Base-by-base conservation (phyloP, 2,113 vertebrate genomes). In the Haliaeetus leucogaster region DNA sequence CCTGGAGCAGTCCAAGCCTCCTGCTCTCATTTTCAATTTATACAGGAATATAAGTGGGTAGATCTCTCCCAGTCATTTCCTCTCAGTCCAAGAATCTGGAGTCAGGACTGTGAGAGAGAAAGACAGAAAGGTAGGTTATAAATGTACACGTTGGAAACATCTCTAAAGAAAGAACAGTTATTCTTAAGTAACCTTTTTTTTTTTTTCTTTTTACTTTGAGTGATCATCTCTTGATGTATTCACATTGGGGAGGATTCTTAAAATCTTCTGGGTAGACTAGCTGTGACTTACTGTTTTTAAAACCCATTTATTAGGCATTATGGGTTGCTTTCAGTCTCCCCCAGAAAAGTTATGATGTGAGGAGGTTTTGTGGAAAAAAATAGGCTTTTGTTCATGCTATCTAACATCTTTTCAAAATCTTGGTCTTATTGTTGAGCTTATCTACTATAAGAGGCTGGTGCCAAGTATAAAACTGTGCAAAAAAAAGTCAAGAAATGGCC, bases 311-410 rank as follows among this genome's bases (percentile, higher is more conserved):
- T 52, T 65, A 40, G 32, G 32, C 38, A 1, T 50, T 45, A 48
- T 9, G 6, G 2, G 11, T 55, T 53, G 13, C 16, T 58, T 16
- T 72, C 38, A 58, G 10, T 10, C 47, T 78, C 43, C 5, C 5
- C 4, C 30, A 19, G 50, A 43, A 18, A 1, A 27, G 5, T 45
- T 42, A 27, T 10, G 13, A 27, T 8, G 11, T 36, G 11, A 16
- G 3, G 2, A 59, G 9, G 3, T 62, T 65, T 40, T 53, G 43
- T 68, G 36, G 6, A 10, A 71, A 68, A 86, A 56, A 50, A 21
- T 5, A 23, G 8, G 7, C 7, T 53, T 3, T 34, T 10, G 0
- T 48, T 55, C 21, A 59, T 45, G 10, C 1, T 82, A 16, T 23
- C 40, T 58, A 55, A 4, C 5, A 8, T 29, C 7, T 34, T 36